phyloP scores from a whole-genome alignment of 2,797 vertebrate species.

The Mormyrus proboscirostris region DNA sequence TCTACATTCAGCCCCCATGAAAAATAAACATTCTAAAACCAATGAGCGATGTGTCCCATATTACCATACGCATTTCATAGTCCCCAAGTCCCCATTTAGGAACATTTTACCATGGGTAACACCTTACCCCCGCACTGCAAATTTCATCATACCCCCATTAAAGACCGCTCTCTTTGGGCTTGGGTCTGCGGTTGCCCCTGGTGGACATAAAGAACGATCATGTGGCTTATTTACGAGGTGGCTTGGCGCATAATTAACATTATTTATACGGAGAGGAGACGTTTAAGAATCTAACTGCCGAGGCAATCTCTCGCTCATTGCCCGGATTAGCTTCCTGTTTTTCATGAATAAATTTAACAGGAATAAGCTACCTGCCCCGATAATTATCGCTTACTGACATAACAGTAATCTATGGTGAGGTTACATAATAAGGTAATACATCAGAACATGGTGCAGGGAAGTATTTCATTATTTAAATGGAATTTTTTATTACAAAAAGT shows the following conservation, averaged over 20 bases:
- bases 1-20: background rate
- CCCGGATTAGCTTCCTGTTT: background rate
- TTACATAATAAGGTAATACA: slow-evolving; percentile 11
- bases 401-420: background rate
- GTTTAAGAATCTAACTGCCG: background rate
- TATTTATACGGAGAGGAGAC: background rate
- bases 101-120: background rate
- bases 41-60: background rate
- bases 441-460: background rate
- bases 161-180: background rate
- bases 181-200: background rate
- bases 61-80: background rate
- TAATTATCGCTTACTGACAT: background rate
- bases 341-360: background rate
- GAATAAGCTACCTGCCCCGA: background rate
- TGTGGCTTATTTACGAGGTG: background rate
- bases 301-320: background rate
- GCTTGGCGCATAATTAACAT: background rate
- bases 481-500: background rate
- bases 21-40: background rate
- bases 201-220: background rate
- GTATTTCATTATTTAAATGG: background rate
- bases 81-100: background rate
- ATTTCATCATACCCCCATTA: background rate
- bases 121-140: background rate